These are phyloP conservation scores for Mylabris phalerata DNA, from an alignment of 1,140 invertebrate genomes.

Conservation along the genomic window DNA sequence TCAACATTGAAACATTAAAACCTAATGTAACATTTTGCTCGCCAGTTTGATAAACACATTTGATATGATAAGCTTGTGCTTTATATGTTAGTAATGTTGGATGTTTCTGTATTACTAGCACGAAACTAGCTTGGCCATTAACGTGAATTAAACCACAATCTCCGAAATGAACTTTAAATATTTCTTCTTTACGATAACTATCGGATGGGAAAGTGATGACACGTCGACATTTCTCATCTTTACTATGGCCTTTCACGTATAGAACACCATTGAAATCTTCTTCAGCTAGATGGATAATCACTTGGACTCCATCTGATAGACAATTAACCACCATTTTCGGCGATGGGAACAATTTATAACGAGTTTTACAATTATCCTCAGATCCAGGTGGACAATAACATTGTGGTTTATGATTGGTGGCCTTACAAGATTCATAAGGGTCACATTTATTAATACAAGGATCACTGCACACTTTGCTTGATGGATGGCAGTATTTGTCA, in stretches of 20 bases:
- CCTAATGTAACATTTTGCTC: constrained; percentile 89
- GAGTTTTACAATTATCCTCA: constrained; percentile 47
- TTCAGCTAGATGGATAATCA: constrained; percentile 71
- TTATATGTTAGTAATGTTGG: constrained; percentile 91
- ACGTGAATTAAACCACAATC: constrained; percentile 86
- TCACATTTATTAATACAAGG: constrained; percentile 71
- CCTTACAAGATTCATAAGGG: constrained; percentile 70
- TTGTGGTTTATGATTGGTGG: constrained; percentile 65
- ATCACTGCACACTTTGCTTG: constrained; percentile 64
- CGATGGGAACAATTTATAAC: constrained; percentile 67
- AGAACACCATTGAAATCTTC: constrained; percentile 83
- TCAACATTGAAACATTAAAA: constrained; percentile 92
- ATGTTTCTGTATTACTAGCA: constrained; percentile 91
- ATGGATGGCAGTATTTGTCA: constrained; percentile 62
- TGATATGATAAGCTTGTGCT: constrained; percentile 90
- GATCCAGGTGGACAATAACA: constrained; percentile 70
- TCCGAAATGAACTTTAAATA: constrained; percentile 88
- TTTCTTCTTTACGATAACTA: constrained; percentile 61
- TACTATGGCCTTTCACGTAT: constrained; percentile 91
- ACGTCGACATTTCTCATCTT: constrained; percentile 80
- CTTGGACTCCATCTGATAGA: constrained; percentile 84
- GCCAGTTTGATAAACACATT: constrained; percentile 89
- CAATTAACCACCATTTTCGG: constrained; percentile 79
- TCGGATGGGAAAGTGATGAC: constrained; percentile 66
- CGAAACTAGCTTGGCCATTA: constrained; percentile 86